A percentile compares a stretch with the other conserved stretches of the same genome.
Evolutionary conservation across 2,888 invertebrate genomes (phyloP).

Genomic region (Acanthosoma haemorrhoidale): DNA sequence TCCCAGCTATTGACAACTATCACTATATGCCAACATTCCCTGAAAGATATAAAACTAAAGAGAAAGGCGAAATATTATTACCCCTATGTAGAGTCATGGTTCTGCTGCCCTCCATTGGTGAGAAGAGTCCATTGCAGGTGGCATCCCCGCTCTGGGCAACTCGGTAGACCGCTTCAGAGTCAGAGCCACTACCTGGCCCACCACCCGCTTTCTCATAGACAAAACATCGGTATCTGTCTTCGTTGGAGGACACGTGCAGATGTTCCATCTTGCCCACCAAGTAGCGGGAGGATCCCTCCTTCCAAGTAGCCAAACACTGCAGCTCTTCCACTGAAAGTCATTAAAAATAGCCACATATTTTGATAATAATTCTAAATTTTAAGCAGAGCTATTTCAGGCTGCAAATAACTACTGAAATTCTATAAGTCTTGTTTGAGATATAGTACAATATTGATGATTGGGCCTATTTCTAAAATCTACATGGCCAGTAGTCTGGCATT

Average conservation of each 20-base stretch:
- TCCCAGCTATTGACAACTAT: too few species aligned
- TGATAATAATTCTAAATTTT: too few species aligned
- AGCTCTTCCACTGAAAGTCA: conserved; percentile 76
- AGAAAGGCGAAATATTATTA: conserved; percentile 43
- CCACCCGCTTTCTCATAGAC: conserved; percentile 70
- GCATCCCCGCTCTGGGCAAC: conserved; percentile 90
- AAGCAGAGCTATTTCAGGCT: too few species aligned
- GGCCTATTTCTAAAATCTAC: too few species aligned
- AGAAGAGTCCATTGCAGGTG: conserved; percentile 86
- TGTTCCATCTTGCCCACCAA: conserved; percentile 85
- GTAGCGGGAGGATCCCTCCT: conserved; percentile 86
- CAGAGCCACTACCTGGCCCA: conserved; percentile 37
- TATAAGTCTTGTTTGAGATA: too few species aligned
- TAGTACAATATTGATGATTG: too few species aligned
- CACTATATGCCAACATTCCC: too few species aligned
- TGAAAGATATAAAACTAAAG: neutral
- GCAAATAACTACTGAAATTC: too few species aligned
- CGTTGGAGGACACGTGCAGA: conserved; percentile 83
- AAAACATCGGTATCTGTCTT: conserved; percentile 91
- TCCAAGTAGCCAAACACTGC: conserved; percentile 87
- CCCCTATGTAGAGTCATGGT: conserved; percentile 78
- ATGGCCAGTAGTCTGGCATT: too few species aligned
- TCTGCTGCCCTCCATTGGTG: conserved; percentile 78
- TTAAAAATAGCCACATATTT: too few species aligned
- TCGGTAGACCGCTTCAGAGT: conserved; percentile 64